phyloP scores from a whole-genome alignment of 2,888 invertebrate species.

The Oxyteleia sp. region DNA sequence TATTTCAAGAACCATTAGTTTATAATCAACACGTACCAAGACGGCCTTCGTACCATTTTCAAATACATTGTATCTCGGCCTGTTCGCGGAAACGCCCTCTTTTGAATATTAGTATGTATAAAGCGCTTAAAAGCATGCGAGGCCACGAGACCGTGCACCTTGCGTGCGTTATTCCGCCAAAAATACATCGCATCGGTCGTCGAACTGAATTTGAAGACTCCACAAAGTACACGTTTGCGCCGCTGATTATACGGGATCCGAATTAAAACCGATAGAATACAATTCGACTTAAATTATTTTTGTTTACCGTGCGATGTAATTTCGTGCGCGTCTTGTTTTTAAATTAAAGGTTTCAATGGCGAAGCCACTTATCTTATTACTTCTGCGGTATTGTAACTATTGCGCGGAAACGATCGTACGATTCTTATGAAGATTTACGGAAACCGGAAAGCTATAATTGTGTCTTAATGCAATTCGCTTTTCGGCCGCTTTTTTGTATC shows the following conservation, averaged over 20 bases:
- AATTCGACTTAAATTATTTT: slow-evolving; percentile 43
- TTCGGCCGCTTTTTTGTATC: too few relatives aligned
- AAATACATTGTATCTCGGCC: slow-evolving; percentile 78
- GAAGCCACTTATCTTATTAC: too few relatives aligned
- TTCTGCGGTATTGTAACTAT: too few relatives aligned
- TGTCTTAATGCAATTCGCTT: too few relatives aligned
- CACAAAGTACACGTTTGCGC: slow-evolving; percentile 40
- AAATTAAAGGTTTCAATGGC: slow-evolving; percentile 13
- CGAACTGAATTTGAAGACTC: slow-evolving; percentile 66
- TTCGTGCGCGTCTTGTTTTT: background rate
- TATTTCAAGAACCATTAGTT: slow-evolving; percentile 86
- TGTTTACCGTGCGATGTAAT: slow-evolving; percentile 5
- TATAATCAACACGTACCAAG: slow-evolving; percentile 86
- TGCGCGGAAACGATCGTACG: too few relatives aligned
- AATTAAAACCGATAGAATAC: slow-evolving; percentile 41
- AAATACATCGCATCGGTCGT: slow-evolving; percentile 71
- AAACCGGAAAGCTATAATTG: too few relatives aligned
- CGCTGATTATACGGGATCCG: slow-evolving; percentile 28
- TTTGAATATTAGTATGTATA: slow-evolving; percentile 87
- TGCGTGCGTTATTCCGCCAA: slow-evolving; percentile 69
- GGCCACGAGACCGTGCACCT: slow-evolving; percentile 64
- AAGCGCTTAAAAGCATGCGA: slow-evolving; percentile 85
- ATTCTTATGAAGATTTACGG: too few relatives aligned
- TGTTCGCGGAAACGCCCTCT: slow-evolving; percentile 83
- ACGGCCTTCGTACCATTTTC: slow-evolving; percentile 79